Evolutionary conservation across 2,888 invertebrate genomes (phyloP), one percentile per base, ranked within the genome.

Genomic region (Acleris sparsana): DNA sequence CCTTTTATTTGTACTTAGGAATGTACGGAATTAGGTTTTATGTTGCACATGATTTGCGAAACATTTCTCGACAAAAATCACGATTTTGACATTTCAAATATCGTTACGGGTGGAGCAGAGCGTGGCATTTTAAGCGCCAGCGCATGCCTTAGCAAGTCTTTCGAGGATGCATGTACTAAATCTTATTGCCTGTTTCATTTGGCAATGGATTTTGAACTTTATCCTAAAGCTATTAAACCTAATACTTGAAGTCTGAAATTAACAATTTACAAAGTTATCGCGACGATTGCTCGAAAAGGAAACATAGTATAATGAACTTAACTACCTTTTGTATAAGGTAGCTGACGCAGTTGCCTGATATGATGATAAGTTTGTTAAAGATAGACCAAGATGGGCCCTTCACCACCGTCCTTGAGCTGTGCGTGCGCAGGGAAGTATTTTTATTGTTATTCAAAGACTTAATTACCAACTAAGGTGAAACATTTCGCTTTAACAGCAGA

Each of bases 61-160:
- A 92, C 72, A 79, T 85, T 85, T 85, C 86, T 83, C 77, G 80
- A 75, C 89, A 91, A 89, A 91, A 90, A 89, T 88, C 92, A 92
- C 92, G 92, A 91, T 84, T 85, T 83, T 89, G 92, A 91, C 92
- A 92, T 92, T 92, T 91, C 78, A 79, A 82, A 84, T 85, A 87
- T 79, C 78, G 85, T 83, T 83, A 78, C 85, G 80, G 86, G 86
- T 79, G 84, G 85, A 78, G 82, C 80, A 74, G 86, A 85, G 82
- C 86, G 76, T 87, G 92, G 86, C 89, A 89, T 91, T 91, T 76
- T 39, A 13, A 39, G 82, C 82, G 82, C 77, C 73, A 60, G 80
- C 80, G 81, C 88, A 85, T 70, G 58, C 72, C 68, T 49, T 76
- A 78, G 79, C 76, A 20, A 55, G 55, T 55, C 43, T 80, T 80